Percentiles rank a stretch among this genome's conserved stretches.
phyloP scores from a whole-genome alignment of 1,140 invertebrate genomes.

The Macrotrachela quadricornifera region DNA sequence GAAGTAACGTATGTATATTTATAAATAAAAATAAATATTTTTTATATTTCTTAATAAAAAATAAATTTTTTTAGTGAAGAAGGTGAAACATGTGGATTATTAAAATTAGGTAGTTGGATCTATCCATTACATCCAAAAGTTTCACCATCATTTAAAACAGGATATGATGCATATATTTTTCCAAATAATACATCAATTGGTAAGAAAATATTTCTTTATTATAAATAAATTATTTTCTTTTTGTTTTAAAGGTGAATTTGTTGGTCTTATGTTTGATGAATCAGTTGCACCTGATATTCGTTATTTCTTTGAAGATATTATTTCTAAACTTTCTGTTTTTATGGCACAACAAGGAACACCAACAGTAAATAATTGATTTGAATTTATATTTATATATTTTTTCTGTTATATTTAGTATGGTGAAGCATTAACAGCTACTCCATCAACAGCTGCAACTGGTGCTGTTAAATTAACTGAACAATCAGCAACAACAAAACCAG shows the following conservation, averaged over 20 bases:
- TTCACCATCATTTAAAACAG: conserved; percentile 3
- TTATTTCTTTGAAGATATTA: conserved; percentile 1
- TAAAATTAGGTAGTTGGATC: conserved; percentile 1
- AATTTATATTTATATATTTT: too few relatives aligned
- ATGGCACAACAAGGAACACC: too few relatives aligned
- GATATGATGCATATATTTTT: conserved; percentile 7
- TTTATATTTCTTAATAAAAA: background rate
- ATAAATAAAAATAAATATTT: background rate
- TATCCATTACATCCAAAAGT: conserved; percentile 3
- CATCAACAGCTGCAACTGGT: too few relatives aligned
- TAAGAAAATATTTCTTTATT: background rate
- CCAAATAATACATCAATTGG: background rate
- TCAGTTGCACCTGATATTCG: background rate
- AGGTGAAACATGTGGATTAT: background rate
- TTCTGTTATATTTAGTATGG: too few relatives aligned
- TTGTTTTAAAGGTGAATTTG: background rate
- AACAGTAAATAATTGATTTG: too few relatives aligned
- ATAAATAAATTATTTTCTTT: background rate
- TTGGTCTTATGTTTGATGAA: conserved; percentile 1
- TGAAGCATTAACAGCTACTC: too few relatives aligned
- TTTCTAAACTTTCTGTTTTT: background rate
- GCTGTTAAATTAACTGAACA: too few relatives aligned
- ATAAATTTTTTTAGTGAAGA: background rate
- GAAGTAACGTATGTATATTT: too few relatives aligned
- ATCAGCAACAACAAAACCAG: too few relatives aligned